These are phyloP conservation scores for Philantomba maxwellii DNA, from an alignment of 2,113 vertebrate genomes.

Conservation along the genomic window DNA sequence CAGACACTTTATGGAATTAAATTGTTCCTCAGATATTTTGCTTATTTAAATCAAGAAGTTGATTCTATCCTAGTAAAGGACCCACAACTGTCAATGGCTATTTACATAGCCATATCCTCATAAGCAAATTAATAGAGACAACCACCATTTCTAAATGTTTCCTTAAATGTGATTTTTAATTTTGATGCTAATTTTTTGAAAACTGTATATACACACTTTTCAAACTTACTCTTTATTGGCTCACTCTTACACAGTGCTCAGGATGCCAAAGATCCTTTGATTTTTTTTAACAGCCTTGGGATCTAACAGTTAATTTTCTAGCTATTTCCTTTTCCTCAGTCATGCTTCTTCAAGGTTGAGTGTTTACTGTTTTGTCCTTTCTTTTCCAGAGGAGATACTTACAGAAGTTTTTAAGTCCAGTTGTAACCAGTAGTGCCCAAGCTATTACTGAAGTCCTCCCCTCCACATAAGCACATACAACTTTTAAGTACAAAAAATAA, in stretches of 20 bases:
- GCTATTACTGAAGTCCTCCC: background rate
- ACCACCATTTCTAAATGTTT: background rate
- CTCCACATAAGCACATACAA: background rate
- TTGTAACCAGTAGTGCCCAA: background rate
- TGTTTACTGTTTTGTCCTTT: slow-evolving; percentile 20
- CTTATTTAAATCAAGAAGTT: slow-evolving; percentile 18
- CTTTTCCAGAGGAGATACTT: background rate
- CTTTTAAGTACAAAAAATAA: slow-evolving; percentile 12
- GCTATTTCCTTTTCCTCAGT: background rate
- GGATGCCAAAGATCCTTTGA: background rate
- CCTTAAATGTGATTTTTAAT: background rate
- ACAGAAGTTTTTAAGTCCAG: background rate
- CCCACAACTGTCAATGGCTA: background rate
- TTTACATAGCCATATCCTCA: background rate
- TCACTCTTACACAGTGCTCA: background rate
- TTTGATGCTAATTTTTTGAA: background rate
- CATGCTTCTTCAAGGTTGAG: background rate
- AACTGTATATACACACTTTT: background rate
- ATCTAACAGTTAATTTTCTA: background rate
- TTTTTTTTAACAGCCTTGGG: background rate
- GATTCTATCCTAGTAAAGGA: background rate
- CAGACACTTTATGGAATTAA: background rate
- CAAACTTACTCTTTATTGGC: background rate
- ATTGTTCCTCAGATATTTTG: background rate
- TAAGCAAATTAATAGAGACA: background rate